Conservation (phyloP, 2,113 vertebrate species). For the Ardeotis arabs region DNA sequence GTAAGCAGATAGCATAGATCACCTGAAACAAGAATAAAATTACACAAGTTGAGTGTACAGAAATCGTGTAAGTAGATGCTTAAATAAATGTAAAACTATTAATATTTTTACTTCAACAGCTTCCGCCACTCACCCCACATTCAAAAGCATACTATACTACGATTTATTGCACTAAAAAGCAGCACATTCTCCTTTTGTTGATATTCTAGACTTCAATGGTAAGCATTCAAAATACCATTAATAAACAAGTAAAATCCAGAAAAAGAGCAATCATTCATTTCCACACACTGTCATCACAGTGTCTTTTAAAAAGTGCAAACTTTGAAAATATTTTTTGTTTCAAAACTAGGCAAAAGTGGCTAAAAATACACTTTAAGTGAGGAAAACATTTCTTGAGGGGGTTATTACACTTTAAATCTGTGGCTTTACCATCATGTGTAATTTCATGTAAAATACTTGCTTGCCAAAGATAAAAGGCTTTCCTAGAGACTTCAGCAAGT, state of each 20-base stretch:
- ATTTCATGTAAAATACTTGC: conserved; percentile 61
- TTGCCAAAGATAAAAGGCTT: conserved; percentile 62
- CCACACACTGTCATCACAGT: neutral
- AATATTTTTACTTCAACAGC: neutral
- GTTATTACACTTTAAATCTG: conserved; percentile 55
- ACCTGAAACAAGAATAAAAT: conserved; percentile 72
- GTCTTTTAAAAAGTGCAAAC: neutral
- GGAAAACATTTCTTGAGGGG: conserved; percentile 42
- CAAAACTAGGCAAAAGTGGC: conserved; percentile 8
- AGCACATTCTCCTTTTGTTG: neutral
- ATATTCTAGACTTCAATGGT: neutral
- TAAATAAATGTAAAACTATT: neutral
- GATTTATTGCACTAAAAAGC: neutral
- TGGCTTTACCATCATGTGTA: conserved; percentile 52
- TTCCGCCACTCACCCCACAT: fast-evolving
- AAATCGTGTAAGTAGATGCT: neutral
- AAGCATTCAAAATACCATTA: neutral
- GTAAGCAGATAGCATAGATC: neutral
- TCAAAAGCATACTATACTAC: neutral
- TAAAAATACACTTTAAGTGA: conserved; percentile 26
- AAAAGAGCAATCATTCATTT: neutral
- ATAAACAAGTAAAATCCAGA: conserved; percentile 6
- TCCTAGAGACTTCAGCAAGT: conserved; percentile 51
- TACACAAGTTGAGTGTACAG: neutral
- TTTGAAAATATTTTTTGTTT: conserved; percentile 12